A percentile compares a stretch with the other conserved stretches of the same genome.
Evolutionary conservation across 2,113 vertebrate species (phyloP).

Genomic region (Macquaria ambigua): DNA sequence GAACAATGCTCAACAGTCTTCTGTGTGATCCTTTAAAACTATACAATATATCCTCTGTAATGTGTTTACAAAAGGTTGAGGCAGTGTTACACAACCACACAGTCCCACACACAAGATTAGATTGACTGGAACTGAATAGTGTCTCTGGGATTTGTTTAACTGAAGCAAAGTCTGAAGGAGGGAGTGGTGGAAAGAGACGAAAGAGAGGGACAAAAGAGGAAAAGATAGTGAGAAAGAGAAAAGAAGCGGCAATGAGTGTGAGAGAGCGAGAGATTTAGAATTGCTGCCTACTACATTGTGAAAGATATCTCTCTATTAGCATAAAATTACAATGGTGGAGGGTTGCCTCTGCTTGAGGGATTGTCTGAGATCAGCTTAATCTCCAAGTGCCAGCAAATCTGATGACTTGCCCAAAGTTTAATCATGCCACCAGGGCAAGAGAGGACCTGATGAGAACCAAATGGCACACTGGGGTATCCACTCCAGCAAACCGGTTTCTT

Average conservation of each 20-base stretch:
- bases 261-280: slow-evolving; percentile 60
- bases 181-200: background rate
- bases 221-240: slow-evolving; percentile 20
- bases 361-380: slow-evolving; percentile 74
- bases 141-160: slow-evolving; percentile 40
- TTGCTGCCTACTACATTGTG: slow-evolving; percentile 60
- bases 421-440: slow-evolving; percentile 74
- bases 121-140: slow-evolving; percentile 43
- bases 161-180: slow-evolving; percentile 33
- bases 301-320: slow-evolving; percentile 73
- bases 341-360: slow-evolving; percentile 68
- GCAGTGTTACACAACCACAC: slow-evolving; percentile 31
- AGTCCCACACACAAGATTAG: slow-evolving; percentile 37
- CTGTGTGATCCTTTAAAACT: slow-evolving; percentile 37
- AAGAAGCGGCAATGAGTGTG: slow-evolving; percentile 34
- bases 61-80: slow-evolving; percentile 41
- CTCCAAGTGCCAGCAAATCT: slow-evolving; percentile 71
- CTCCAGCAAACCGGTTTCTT: slow-evolving; percentile 39
- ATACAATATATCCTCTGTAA: slow-evolving; percentile 33
- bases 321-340: slow-evolving; percentile 74
- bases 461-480: slow-evolving; percentile 61
- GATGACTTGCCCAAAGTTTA: slow-evolving; percentile 74
- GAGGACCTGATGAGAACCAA: slow-evolving; percentile 58
- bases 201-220: slow-evolving; percentile 19
- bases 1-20: slow-evolving; percentile 10